Percentiles rank a stretch among this genome's conserved stretches.
Conservation (phyloP, 2,797 vertebrate species). For the Hippoglossus hippoglossus region DNA sequence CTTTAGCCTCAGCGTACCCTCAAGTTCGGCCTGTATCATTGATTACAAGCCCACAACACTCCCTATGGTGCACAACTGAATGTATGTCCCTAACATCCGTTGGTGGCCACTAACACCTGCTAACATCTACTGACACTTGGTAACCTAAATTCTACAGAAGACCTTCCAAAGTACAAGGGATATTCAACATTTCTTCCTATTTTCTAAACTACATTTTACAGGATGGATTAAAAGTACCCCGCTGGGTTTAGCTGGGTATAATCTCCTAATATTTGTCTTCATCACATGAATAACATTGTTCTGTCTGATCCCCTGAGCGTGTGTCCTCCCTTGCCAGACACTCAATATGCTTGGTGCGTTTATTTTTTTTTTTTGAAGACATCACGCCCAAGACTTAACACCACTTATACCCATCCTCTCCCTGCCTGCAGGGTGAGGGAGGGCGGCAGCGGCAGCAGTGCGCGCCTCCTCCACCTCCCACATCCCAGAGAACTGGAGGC, state of each 20-base stretch:
- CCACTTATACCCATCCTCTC: slow-evolving; percentile 40
- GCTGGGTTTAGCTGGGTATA: neutral
- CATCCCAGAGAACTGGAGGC: slow-evolving; percentile 69
- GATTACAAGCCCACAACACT: too few relatives aligned
- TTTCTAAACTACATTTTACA: too few relatives aligned
- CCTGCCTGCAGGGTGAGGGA: slow-evolving; percentile 51
- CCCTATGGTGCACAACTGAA: too few relatives aligned
- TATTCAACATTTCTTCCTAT: too few relatives aligned
- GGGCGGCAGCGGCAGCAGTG: slow-evolving; percentile 13
- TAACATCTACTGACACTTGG: too few relatives aligned
- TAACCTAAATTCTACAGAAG: too few relatives aligned
- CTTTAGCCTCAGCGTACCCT: too few relatives aligned
- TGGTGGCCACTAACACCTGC: too few relatives aligned
- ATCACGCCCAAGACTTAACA: slow-evolving; percentile 48
- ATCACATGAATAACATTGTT: neutral
- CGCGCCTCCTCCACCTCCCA: slow-evolving; percentile 58
- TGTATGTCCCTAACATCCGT: too few relatives aligned
- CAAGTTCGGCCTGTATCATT: too few relatives aligned
- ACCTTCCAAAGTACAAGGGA: too few relatives aligned
- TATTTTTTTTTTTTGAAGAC: slow-evolving; percentile 28
- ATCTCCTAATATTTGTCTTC: neutral
- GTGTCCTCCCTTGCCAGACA: slow-evolving; percentile 35
- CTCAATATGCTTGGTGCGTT: slow-evolving; percentile 23
- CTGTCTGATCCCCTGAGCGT: slow-evolving; percentile 2
- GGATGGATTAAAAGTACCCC: neutral